Conservation (phyloP, 2,888 invertebrate species). For the Eremobia ochroleuca region DNA sequence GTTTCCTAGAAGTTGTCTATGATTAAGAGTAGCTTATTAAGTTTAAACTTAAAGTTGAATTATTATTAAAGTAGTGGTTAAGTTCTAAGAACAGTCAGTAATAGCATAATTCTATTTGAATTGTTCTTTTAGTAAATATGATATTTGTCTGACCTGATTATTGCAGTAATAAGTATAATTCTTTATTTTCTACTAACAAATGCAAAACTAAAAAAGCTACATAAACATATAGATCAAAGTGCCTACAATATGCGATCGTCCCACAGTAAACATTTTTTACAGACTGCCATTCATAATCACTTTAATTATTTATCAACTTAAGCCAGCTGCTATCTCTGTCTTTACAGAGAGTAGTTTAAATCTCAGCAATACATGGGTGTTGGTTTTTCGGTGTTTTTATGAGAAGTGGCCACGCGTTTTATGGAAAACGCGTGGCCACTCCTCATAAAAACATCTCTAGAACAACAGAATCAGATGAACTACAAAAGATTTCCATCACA, state of each 20-base stretch:
- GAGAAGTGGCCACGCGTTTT: no score
- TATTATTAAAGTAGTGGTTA: background rate
- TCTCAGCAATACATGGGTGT: no score
- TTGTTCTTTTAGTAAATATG: background rate
- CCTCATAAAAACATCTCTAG: constrained; percentile 22
- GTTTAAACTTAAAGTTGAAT: background rate
- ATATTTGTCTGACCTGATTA: background rate
- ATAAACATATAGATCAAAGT: background rate
- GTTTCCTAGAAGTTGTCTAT: constrained; percentile 50
- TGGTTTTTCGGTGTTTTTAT: no score
- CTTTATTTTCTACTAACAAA: background rate
- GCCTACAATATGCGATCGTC: background rate
- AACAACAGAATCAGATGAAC: constrained; percentile 41
- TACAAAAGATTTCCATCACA: constrained; percentile 56
- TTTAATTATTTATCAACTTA: background rate
- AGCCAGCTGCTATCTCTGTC: background rate
- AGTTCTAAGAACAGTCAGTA: background rate
- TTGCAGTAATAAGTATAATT: background rate
- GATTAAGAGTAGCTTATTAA: constrained; percentile 2
- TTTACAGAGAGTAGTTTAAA: background rate
- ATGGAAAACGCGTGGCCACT: background rate
- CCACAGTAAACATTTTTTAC: background rate
- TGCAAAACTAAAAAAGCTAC: background rate
- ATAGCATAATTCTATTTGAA: background rate
- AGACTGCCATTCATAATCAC: background rate